phyloP scores from a whole-genome alignment of 2,888 invertebrate species.

The Conus canariensis region DNA sequence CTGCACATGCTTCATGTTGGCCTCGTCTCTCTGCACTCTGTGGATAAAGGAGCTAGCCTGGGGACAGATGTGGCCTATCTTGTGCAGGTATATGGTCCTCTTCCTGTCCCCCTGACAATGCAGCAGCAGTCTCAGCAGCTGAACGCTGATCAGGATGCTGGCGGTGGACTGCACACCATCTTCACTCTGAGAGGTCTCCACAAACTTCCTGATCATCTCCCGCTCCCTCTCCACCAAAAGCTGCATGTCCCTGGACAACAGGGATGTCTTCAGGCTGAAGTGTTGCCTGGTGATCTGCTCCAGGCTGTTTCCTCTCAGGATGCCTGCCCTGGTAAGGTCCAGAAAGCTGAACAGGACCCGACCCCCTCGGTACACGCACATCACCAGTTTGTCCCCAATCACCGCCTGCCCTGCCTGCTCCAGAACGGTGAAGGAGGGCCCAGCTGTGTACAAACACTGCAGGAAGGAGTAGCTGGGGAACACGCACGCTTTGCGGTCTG shows the following conservation, averaged over 20 bases:
- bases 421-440: background rate
- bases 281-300: background rate
- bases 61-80: slow-evolving; percentile 32
- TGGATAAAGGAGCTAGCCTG: background rate
- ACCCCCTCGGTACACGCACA: background rate
- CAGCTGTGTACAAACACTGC: background rate
- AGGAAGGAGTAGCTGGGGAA: slow-evolving; percentile 33
- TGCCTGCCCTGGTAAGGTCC: background rate
- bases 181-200: background rate
- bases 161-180: background rate
- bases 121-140: background rate
- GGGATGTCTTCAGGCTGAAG: background rate
- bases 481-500: background rate
- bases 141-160: background rate
- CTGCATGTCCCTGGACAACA: too few relatives aligned
- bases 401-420: slow-evolving; percentile 20
- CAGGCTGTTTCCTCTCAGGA: background rate
- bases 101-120: background rate
- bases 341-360: slow-evolving; percentile 1
- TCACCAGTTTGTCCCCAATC: background rate
- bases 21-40: background rate
- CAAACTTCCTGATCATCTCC: background rate
- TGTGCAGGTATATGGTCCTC: background rate
- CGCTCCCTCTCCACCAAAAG: background rate
- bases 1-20: background rate